These are phyloP conservation scores for Bellardia pandia DNA, from an alignment of 2,888 invertebrate genomes.

Conservation along the genomic window DNA sequence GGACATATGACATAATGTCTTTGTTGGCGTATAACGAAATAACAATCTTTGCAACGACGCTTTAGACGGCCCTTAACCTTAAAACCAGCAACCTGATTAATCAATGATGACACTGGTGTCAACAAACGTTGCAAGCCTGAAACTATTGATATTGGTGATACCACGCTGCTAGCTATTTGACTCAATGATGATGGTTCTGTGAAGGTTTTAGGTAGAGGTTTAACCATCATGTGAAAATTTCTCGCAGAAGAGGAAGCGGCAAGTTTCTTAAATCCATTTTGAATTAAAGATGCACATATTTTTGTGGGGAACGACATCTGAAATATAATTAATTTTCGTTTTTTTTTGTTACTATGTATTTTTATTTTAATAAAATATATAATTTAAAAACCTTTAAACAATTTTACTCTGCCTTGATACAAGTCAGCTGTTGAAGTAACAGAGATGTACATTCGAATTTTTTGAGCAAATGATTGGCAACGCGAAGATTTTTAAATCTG, in stretches of 20 bases:
- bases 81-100: slow-evolving; percentile 86
- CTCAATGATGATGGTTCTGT: slow-evolving; percentile 46
- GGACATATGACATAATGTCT: slow-evolving; percentile 90
- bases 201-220: slow-evolving; percentile 69
- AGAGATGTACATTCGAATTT: not conserved
- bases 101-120: slow-evolving; percentile 78
- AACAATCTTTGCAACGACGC: slow-evolving; percentile 92
- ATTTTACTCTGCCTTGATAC: not conserved
- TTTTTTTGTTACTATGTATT: not conserved
- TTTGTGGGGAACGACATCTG: slow-evolving; percentile 79
- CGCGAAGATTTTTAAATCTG: too few species aligned
- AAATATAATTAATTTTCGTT: not conserved
- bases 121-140: slow-evolving; percentile 74
- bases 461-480: not conserved
- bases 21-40: slow-evolving; percentile 88
- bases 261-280: slow-evolving; percentile 47
- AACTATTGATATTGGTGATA: slow-evolving; percentile 46
- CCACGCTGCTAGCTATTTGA: slow-evolving; percentile 5
- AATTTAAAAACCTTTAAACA: not conserved
- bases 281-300: slow-evolving; percentile 71
- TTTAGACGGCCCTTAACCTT: slow-evolving; percentile 89
- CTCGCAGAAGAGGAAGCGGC: slow-evolving; percentile 65
- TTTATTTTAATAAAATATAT: not conserved
- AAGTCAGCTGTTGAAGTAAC: not conserved
- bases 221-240: slow-evolving; percentile 78